These are phyloP conservation scores for Tricholauxania praeusta DNA, from an alignment of 2,888 invertebrate genomes.

Conservation along the genomic window DNA sequence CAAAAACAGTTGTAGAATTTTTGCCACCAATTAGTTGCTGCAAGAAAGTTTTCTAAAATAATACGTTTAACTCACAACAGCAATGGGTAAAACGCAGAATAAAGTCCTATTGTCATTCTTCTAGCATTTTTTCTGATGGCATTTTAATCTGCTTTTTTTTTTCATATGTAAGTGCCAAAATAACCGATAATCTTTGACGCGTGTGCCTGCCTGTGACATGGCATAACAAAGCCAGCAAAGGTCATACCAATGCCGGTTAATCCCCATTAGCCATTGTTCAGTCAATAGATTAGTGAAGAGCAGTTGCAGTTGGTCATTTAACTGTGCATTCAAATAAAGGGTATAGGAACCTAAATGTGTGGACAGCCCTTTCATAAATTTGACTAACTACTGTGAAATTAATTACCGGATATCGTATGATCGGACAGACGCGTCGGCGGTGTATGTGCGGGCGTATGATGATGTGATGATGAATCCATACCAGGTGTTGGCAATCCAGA, in stretches of 20 bases:
- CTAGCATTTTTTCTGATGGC: no score
- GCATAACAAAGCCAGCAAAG: constrained; percentile 22
- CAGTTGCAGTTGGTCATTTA: constrained; percentile 34
- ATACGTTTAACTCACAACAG: no score
- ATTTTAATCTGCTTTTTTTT: no score
- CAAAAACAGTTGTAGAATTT: no score
- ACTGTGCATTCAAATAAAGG: not conserved
- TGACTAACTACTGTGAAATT: constrained; percentile 29
- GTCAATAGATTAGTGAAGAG: constrained; percentile 25
- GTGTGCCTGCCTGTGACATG: constrained; percentile 43
- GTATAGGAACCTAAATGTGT: not conserved
- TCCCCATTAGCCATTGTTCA: constrained; percentile 38
- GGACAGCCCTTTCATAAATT: constrained; percentile 23
- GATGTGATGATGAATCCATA: constrained; percentile 71
- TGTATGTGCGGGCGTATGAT: constrained; percentile 78
- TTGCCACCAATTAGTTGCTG: no score
- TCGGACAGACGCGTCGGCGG: constrained; percentile 74
- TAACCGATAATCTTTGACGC: constrained; percentile 45
- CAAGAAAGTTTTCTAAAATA: no score
- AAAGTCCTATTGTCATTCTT: no score
- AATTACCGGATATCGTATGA: constrained; percentile 74
- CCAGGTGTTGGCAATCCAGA: constrained; percentile 72
- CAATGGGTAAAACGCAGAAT: no score
- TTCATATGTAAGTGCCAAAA: no score
- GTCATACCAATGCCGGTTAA: not conserved